Conservation (phyloP, 92 coral and sea anemone genomes). For the Actinernus sp. region DNA sequence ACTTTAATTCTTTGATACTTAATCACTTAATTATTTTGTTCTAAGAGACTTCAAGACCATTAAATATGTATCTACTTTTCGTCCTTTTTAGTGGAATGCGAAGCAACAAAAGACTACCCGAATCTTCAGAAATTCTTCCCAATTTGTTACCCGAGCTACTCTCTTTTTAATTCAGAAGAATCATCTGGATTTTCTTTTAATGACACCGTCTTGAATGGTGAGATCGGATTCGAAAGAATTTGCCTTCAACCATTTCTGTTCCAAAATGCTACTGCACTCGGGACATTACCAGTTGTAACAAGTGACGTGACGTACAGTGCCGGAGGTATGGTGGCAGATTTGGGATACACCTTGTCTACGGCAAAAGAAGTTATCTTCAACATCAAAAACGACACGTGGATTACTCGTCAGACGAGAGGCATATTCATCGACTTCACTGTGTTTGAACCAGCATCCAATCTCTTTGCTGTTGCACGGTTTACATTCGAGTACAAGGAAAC, state of each 20-base stretch:
- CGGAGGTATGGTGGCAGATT: slow-evolving; percentile 73
- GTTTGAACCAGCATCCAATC: slow-evolving; percentile 68
- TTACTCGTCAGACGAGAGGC: slow-evolving; percentile 57
- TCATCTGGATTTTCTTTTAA: slow-evolving; percentile 7
- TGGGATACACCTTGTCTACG: slow-evolving; percentile 70
- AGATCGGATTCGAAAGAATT: slow-evolving; percentile 9
- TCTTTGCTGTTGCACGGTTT: slow-evolving; percentile 74
- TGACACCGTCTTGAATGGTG: slow-evolving; percentile 6
- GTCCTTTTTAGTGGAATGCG: slow-evolving; percentile 32
- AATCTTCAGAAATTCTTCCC: slow-evolving; percentile 48
- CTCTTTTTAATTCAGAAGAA: slow-evolving; percentile 1
- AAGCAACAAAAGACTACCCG: slow-evolving; percentile 20
- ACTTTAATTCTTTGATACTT: too few relatives aligned
- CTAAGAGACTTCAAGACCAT: too few relatives aligned
- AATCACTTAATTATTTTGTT: too few relatives aligned
- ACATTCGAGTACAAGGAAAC: slow-evolving; percentile 69
- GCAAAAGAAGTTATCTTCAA: slow-evolving; percentile 62
- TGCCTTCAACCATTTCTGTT: slow-evolving; percentile 57
- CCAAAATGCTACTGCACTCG: slow-evolving; percentile 58
- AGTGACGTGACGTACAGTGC: slow-evolving; percentile 41
- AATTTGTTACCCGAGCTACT: slow-evolving; percentile 41
- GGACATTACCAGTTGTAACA: slow-evolving; percentile 65
- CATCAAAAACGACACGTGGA: slow-evolving; percentile 71
- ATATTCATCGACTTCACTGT: slow-evolving; percentile 57
- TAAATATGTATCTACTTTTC: background rate